Base-by-base conservation (phyloP, 2,113 vertebrate genomes). In the Pelvicachromis taeniatus region DNA sequence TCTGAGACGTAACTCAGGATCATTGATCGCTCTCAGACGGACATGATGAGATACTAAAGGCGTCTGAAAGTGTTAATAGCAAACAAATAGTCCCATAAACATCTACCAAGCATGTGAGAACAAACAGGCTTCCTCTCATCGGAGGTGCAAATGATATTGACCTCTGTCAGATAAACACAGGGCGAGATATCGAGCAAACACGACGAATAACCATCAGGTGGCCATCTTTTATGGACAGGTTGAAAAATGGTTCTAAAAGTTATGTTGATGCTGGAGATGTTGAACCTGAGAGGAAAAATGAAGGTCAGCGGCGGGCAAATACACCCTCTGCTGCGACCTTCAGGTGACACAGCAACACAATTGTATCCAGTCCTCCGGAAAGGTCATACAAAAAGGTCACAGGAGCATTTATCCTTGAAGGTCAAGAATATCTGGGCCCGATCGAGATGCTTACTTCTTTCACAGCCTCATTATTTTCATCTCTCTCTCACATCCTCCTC, bases 111-210 rank as follows among this genome's bases (percentile, higher is more conserved):
- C 63, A 21, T 0, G 35, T 68, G 63, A 68, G 35, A 68, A 68
- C 21, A 70, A 70, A 70, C 40, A 11, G 21, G 65, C 21, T 70
- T 70, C 14, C 0, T 73, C 40, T 48, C 23, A 10, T 3, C 40
- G 29, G 23, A 73, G 65, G 40, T 6, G 40, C 40, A 26, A 73
- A 73, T 9, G 1, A 48, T 19, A 29, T 0, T 29, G 65, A 29
- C 23, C 40, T 17, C 42, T 50, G 65, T 29, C 65, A 70, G 40
- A 70, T 14, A 70, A 70, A 45, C 13, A 70, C 5, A 8, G 0
- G 8, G 13, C 8, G 1, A 10, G 65, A 45, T 0, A 70, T 17
- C 5, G 5, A 73, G 40, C 40, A 23, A 2, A 48, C 42, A 0
- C 1, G 2, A 16, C 48, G 68, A 40, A 17, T 73, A 19, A 12